A percentile compares a stretch with the other conserved stretches of the same genome.
Evolutionary conservation across 2,888 invertebrate species (phyloP).

Genomic region (Galerucella nymphaeae): DNA sequence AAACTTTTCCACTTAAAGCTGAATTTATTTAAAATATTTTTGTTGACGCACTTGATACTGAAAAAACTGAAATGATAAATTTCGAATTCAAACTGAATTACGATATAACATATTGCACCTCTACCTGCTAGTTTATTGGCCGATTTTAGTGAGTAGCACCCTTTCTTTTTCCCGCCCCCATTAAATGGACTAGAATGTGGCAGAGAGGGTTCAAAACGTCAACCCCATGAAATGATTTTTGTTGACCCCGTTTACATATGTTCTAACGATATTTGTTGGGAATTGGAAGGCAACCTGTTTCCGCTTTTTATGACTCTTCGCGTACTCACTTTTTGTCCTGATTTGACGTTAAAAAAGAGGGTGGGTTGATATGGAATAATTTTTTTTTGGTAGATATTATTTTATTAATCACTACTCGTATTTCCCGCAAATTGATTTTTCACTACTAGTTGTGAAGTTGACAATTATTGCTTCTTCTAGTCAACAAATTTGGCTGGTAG

Average conservation of each 20-base stretch:
- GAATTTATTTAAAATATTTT: neutral
- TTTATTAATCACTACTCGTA: too few species aligned
- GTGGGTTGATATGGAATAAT: conserved; percentile 4
- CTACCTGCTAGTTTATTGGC: conserved; percentile 59
- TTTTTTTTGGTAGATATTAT: neutral
- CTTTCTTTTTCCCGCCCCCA: conserved; percentile 46
- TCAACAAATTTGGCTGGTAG: too few species aligned
- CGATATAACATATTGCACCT: conserved; percentile 59
- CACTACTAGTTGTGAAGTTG: too few species aligned
- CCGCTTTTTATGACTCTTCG: conserved; percentile 38
- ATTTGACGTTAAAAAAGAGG: conserved; percentile 26
- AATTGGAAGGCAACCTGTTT: conserved; percentile 48
- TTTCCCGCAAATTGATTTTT: too few species aligned
- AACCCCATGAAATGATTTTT: conserved; percentile 51
- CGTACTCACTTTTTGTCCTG: conserved; percentile 14
- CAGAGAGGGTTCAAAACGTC: conserved; percentile 49
- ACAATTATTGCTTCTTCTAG: too few species aligned
- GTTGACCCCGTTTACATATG: conserved; percentile 50
- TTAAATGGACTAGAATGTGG: conserved; percentile 38
- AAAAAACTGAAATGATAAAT: conserved; percentile 38
- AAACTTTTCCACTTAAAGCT: neutral
- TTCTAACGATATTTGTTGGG: conserved; percentile 43
- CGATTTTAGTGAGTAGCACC: conserved; percentile 51
- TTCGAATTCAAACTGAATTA: conserved; percentile 54
- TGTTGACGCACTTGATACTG: neutral